phyloP scores from a whole-genome alignment of 2,113 vertebrate genomes.

The cat (Felis catus) region F.catus_Fca126_mat1.0 CM031411.1:56137501-56138000 shows the following conservation, averaged over 20 bases:
- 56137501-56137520: not conserved
- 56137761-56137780: no score
- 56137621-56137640: no score
- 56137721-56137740: no score
- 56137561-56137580: conserved; percentile 15
- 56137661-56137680: no score
- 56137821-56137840: not conserved
- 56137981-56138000: not conserved
- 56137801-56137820: not conserved
- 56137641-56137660: no score
- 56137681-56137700: no score
- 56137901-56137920: not conserved
- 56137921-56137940: not conserved
- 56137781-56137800: not conserved
- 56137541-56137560: not conserved
- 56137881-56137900: conserved; percentile 3
- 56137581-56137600: not conserved
- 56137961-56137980: not conserved
- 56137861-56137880: not conserved
- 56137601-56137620: no score
- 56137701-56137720: no score
- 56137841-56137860: not conserved
- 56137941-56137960: not conserved
- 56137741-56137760: no score
- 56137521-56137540: conserved; percentile 11